These are phyloP conservation scores for Ginglymostoma cirratum DNA, from an alignment of 2,113 vertebrate species.

Conservation along the genomic window DNA sequence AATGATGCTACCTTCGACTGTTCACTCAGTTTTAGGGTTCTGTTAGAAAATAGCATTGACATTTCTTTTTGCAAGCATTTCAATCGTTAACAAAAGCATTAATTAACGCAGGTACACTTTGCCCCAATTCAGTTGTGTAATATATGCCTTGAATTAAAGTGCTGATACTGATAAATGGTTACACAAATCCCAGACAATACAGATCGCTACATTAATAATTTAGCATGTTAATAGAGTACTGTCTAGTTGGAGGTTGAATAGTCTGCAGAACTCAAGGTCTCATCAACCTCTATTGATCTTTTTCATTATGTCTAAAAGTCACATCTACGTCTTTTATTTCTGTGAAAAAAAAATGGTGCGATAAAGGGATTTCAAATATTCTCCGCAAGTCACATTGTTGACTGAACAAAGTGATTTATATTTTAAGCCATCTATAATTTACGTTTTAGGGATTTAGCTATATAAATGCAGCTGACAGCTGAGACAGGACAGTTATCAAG, in stretches of 20 bases:
- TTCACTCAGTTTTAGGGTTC: not conserved
- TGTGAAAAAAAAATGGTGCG: not conserved
- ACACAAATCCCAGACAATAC: not conserved
- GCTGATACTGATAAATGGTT: not conserved
- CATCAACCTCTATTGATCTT: not conserved
- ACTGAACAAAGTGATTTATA: not conserved
- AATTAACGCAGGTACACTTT: not conserved
- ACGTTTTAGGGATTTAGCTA: not conserved
- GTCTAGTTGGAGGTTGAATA: not conserved
- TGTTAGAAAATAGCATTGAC: not conserved
- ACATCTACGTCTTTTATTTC: not conserved
- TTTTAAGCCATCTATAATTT: not conserved
- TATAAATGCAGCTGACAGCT: not conserved
- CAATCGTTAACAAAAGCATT: not conserved
- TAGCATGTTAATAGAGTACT: not conserved
- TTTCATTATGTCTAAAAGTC: not conserved
- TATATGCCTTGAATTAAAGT: not conserved
- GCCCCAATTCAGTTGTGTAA: not conserved
- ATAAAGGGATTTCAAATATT: not conserved
- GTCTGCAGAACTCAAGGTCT: not conserved
- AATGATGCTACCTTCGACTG: not conserved
- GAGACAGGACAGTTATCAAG: not conserved
- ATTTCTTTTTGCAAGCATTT: not conserved
- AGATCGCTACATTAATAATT: constrained; percentile 28
- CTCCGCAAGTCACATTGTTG: not conserved